Evolutionary conservation across 2,888 invertebrate species (phyloP), one percentile per base, ranked within the genome.

Genomic region (Drosophila emarginata): DNA sequence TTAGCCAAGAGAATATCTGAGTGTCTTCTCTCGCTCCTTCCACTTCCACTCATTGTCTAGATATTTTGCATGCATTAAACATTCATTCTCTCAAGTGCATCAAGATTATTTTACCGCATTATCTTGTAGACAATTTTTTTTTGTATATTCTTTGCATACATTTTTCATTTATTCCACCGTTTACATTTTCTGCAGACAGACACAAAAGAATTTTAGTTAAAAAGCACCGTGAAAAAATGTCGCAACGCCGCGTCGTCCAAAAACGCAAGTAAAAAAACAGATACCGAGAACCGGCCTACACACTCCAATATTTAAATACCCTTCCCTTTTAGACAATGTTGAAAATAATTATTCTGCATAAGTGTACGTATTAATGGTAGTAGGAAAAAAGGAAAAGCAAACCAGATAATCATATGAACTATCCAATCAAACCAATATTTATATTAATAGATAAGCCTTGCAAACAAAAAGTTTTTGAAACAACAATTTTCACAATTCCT

Each of bases 1-100:
- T 12, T 52, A 36, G 61, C 28, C 15, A 12, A 32, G 23, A 18
- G 9, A 36, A 15, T 14, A 50, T 37, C 15, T 26, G 4, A 4
- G 0, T 11, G 21, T 21, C 4, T 18, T 0, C 40, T 1, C 14
- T 5, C 21, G 15, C 15, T 21, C 40, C 51, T 26, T 57, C 32
- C 15, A 21, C 26, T 51, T 18, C 23, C 9, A 14, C 45, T 14
- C 57, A 11, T 61, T 53, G 23, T n/a, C n/a, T 61, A 58, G 66
- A 59, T 72, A 32, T 57, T 76, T 58, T 74, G 65, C 71, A 77
- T 72, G 78, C 74, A 88, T 91, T 91, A 89, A 91, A 90, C 87
- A 91, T 91, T 90, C 91, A 91, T 90, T 89, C 81, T 15, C 63
- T 53, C 61, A 72, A 64, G 71, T 73, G 67, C 72, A 73, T 56